Percentiles rank a stretch among this genome's conserved stretches.
Conservation (phyloP, 2,113 vertebrate species). For the Actenoides lindsayi region DNA sequence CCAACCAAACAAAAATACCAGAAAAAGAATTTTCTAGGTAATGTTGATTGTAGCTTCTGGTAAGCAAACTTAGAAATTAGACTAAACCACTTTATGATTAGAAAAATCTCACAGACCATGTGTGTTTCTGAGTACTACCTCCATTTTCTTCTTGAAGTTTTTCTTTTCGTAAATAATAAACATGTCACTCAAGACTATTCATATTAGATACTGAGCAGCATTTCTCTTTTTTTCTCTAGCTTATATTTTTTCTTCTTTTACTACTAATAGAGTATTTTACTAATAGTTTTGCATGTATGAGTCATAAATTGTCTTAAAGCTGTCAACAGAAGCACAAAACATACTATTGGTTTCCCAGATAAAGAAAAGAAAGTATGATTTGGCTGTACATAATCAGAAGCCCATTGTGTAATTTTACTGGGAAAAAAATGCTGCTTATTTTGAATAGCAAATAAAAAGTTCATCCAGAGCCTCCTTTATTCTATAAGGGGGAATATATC, state of each 20-base stretch:
- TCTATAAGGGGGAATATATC: not conserved
- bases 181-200: not conserved
- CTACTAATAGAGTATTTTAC: not conserved
- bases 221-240: not conserved
- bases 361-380: not conserved
- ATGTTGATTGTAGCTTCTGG: not conserved
- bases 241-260: not conserved
- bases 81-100: not conserved
- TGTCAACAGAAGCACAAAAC: not conserved
- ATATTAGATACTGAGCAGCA: not conserved
- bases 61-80: not conserved
- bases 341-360: not conserved
- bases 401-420: not conserved
- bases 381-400: not conserved
- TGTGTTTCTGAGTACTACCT: not conserved
- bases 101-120: not conserved
- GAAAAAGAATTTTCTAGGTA: not conserved
- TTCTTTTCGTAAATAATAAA: not conserved
- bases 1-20: no score
- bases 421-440: not conserved
- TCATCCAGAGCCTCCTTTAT: not conserved
- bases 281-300: not conserved
- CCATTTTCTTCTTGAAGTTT: not conserved
- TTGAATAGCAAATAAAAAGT: not conserved
- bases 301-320: not conserved